Evolutionary conservation across 2,888 invertebrate species (phyloP).

Genomic region (Pyrocoelia pectoralis): DNA sequence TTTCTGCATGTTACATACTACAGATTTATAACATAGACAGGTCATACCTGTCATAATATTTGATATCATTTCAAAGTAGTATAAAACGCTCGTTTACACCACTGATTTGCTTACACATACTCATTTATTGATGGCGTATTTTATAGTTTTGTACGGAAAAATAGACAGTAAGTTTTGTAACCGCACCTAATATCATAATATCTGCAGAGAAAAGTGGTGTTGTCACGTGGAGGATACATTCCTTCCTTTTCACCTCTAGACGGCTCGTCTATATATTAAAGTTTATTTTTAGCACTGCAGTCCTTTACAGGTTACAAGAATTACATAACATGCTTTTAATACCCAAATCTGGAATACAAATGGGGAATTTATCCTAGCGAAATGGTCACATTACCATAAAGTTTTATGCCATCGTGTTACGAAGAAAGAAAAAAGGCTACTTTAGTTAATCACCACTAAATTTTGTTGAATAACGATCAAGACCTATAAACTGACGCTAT

Average conservation of each 20-base stretch:
- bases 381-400: conserved; percentile 19
- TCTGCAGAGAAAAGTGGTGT: conserved; percentile 42
- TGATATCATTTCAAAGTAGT: background rate
- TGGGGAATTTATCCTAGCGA: conserved; percentile 19
- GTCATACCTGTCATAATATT: background rate
- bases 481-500: conserved; percentile 16
- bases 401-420: conserved; percentile 8
- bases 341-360: conserved; percentile 21
- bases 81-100: background rate
- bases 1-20: conserved; percentile 19
- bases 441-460: conserved; percentile 13
- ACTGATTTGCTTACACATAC: background rate
- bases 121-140: background rate
- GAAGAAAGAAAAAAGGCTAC: background rate
- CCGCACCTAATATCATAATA: conserved; percentile 38
- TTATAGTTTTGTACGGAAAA: background rate
- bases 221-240: conserved; percentile 48
- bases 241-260: conserved; percentile 48
- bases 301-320: conserved; percentile 36
- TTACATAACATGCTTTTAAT: conserved; percentile 34
- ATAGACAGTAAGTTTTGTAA: conserved; percentile 15
- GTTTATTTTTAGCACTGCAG: conserved; percentile 45
- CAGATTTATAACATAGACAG: conserved; percentile 13
- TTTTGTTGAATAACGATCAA: conserved; percentile 20
- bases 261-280: conserved; percentile 43